Conservation (phyloP, 2,797 vertebrate species). For the Mormyrus proboscirostris region DNA sequence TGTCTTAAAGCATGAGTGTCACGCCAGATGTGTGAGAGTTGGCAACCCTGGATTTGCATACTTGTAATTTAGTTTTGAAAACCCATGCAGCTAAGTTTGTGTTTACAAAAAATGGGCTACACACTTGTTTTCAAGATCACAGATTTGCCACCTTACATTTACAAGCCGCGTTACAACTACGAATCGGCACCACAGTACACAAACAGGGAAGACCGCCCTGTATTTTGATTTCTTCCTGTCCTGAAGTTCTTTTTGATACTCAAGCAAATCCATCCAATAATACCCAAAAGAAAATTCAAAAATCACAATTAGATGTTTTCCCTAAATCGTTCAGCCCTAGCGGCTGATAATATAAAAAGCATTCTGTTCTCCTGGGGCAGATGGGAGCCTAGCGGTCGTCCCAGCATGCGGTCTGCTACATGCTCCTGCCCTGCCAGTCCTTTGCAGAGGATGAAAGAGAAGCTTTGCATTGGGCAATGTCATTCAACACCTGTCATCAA, state of each 20-base stretch:
- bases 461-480: neutral
- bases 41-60: neutral
- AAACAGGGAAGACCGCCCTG: neutral
- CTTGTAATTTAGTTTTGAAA: neutral
- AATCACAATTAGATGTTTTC: neutral
- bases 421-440: neutral
- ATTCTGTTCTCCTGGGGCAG: neutral
- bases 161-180: neutral
- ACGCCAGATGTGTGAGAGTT: neutral
- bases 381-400: neutral
- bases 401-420: neutral
- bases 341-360: neutral
- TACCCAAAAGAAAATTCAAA: neutral
- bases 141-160: neutral
- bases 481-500: neutral
- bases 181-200: neutral
- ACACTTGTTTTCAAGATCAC: neutral
- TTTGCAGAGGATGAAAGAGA: neutral
- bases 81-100: neutral
- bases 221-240: neutral
- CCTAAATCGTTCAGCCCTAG: neutral
- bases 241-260: neutral
- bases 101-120: neutral
- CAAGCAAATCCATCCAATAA: neutral
- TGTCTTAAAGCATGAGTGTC: neutral